Evolutionary conservation across 2,797 vertebrate species (phyloP).

Genomic region (Lutra lutra): DNA sequence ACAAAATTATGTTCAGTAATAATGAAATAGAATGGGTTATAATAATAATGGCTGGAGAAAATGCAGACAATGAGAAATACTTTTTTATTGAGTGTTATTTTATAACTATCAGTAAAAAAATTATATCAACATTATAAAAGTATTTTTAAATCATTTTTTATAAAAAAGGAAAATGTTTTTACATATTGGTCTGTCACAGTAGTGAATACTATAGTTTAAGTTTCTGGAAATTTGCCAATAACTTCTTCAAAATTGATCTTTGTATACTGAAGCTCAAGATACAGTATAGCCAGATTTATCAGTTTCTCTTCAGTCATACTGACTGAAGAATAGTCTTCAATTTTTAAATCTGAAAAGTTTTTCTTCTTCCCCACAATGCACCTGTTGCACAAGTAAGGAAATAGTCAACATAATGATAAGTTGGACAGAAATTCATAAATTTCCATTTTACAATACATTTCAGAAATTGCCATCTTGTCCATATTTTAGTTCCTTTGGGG

Average conservation of each 20-base stretch:
- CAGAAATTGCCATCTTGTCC: background rate
- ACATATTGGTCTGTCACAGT: background rate
- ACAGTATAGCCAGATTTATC: background rate
- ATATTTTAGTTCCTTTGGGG: background rate
- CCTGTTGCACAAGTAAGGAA: background rate
- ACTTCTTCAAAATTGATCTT: conserved; percentile 43
- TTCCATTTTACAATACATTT: background rate
- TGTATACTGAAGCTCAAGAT: background rate
- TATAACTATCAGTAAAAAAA: background rate
- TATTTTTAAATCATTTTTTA: conserved; percentile 20
- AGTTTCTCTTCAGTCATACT: background rate
- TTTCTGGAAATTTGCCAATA: conserved; percentile 3
- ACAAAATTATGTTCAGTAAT: conserved; percentile 1
- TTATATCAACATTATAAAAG: background rate
- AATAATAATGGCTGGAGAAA: background rate
- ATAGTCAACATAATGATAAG: background rate
- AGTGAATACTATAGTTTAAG: background rate
- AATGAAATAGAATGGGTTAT: background rate
- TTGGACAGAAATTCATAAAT: background rate
- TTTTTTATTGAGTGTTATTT: background rate
- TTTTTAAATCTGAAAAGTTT: conserved; percentile 26
- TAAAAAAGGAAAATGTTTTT: background rate
- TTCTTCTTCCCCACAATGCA: background rate
- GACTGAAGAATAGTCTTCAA: background rate
- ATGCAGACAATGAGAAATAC: background rate